Evolutionary conservation across 1,140 invertebrate genomes (phyloP).

Genomic region (Drosophila kepulauana): DNA sequence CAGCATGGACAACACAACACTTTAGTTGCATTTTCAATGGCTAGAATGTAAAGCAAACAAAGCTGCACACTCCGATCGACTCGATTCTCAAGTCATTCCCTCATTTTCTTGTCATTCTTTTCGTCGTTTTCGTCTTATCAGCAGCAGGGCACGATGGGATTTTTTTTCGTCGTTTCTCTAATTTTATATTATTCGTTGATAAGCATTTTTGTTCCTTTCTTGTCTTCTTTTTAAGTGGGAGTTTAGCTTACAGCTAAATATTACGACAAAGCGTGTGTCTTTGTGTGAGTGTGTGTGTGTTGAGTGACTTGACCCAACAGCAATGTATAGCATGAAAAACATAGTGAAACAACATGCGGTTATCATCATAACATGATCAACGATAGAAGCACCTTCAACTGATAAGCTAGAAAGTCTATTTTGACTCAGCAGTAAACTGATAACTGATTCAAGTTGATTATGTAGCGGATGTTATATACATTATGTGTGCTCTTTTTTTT

Average conservation of each 20-base stretch:
- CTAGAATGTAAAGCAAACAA: constrained; percentile 33
- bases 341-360: not conserved
- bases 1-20: not conserved
- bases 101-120: constrained; percentile 20
- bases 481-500: not conserved
- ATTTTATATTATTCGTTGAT: constrained; percentile 72
- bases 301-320: constrained; percentile 3
- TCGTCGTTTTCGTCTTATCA: constrained; percentile 56
- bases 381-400: not conserved
- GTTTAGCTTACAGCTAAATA: constrained; percentile 53
- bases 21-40: constrained; percentile 34
- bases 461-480: constrained; percentile 2
- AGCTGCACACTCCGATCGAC: constrained; percentile 41
- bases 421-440: not conserved
- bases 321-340: constrained; percentile 5
- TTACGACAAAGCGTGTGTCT: not conserved
- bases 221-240: constrained; percentile 55
- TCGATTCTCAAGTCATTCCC: constrained; percentile 32
- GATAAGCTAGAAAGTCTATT: constrained; percentile 8
- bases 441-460: constrained; percentile 19
- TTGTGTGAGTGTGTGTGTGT: constrained; percentile 8
- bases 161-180: constrained; percentile 64
- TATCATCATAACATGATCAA: not conserved
- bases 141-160: constrained; percentile 27
- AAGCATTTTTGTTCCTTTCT: constrained; percentile 66